Base-by-base conservation (phyloP, 2,113 vertebrate genomes). In the Silurus meridionalis region DNA sequence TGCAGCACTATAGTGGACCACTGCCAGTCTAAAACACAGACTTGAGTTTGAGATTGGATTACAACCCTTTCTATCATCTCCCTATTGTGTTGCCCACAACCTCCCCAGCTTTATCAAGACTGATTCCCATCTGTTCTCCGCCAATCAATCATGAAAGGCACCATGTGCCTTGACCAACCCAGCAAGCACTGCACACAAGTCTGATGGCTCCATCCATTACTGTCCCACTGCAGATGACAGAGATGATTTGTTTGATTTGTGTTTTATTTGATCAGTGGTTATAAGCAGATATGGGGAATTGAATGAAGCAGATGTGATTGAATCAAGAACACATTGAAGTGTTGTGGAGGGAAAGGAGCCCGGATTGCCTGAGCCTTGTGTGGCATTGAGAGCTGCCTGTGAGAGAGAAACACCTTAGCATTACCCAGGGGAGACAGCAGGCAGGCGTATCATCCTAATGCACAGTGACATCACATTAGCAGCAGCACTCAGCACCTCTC, bases 381-480 rank as follows among this genome's bases (percentile, higher is more conserved):
- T 15, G 58, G 64, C 63, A 55, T 28, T 25, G 57, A 90, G 58
- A 85, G 86, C 78, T 75, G 64, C 80, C 79, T 6, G 53, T 85
- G 88, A 88, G 86, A 88, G 86, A 66, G 86, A 87, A 89, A 87
- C 69, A 28, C 87, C 83, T 85, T 28, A 37, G 66, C 83, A 64
- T 91, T 84, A 71, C 64, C 84, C 60, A 15, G 86, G 63, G 58
- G 75, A 83, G 88, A 89, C 74, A 83, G 81, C 83, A 75, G 85
- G 60, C 86, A 75, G 75, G 46, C 55, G 86, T 88, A 88, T 94
- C 92, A 93, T 86, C 87, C 87, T 93, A 94, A 94, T 94, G 90
- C 89, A 89, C 92, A 91, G 90, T 92, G 93, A 94, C 94, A 94
- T 91, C 93, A 91, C 93, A 94, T 94, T 94, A 94, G 91, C 82